Evolutionary conservation across 2,888 invertebrate genomes (phyloP), one percentile per base, ranked within the genome.

Genomic region (Hemistola chrysoprasaria): DNA sequence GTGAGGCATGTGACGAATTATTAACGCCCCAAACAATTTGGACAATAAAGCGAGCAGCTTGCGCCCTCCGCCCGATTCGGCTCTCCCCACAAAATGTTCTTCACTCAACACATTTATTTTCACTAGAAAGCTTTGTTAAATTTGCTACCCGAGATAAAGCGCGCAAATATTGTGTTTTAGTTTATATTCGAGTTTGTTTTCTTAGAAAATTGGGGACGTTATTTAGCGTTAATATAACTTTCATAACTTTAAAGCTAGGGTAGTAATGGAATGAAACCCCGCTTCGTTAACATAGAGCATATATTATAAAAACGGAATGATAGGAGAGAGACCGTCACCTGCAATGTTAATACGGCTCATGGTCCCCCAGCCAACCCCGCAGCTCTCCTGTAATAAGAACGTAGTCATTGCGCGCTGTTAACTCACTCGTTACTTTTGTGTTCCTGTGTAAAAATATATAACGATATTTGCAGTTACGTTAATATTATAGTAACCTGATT

Each of bases 11-110:
- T 66, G 69, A 70, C 66, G 71, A 77, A 77, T 80, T 80, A 78
- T 74, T 65, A 73, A 77, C 73, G 72, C 75, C 70, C 65, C 70
- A 65, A 74, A 72, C 78, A 73, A 75, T 76, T 78, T 72, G 65
- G 65, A 79, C 78, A 78, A 76, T 75, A 69, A 67, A 65, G 53
- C 46, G 61, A 66, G 59, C 65, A 69, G 73, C 65, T 69, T 66
- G 50, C 31, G 56, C 63, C 56, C 65, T 71, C 65, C 65, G 50
- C 16, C 16, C 16, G 16, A 16, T 4, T 51, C 48, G 35, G 33
- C 58, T 52, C 66, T 59, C 62, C 67, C 64, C 66, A 60, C 65
- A 56, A 62, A 57, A 62, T 57, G 56, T 61, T 60, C 57, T 58
- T 56, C 64, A 57, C 59, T 64, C 62, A 61, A 66, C 66, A 65